These are phyloP conservation scores for Forbesichthys agassizii DNA, from an alignment of 2,113 vertebrate species.

Conservation along the genomic window DNA sequence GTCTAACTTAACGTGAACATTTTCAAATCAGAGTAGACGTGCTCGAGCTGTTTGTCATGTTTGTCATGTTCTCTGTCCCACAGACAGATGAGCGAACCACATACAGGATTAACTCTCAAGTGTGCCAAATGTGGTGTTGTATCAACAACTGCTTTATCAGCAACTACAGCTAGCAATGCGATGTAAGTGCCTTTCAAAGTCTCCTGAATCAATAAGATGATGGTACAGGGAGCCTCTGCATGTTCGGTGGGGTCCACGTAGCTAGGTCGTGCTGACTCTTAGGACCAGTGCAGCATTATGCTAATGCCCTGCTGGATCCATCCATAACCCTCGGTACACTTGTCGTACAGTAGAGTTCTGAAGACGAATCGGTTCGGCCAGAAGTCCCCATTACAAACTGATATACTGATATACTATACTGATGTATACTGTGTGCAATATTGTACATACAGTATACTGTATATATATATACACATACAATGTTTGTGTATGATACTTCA, in stretches of 20 bases:
- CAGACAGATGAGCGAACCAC: slow-evolving; percentile 99
- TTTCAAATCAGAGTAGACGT: slow-evolving; percentile 34
- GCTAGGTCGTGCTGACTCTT: slow-evolving; percentile 14
- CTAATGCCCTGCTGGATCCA: slow-evolving; percentile 16
- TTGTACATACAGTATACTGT: too few relatives aligned
- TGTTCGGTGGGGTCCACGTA: slow-evolving; percentile 39
- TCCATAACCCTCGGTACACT: slow-evolving; percentile 8
- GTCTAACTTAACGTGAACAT: slow-evolving; percentile 48
- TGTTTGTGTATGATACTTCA: too few relatives aligned
- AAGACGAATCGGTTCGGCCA: not conserved
- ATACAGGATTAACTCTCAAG: slow-evolving; percentile 99
- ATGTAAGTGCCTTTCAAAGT: slow-evolving; percentile 90
- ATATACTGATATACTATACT: too few relatives aligned
- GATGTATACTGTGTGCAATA: too few relatives aligned
- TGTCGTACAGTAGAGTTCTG: not conserved
- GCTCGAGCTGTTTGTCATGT: slow-evolving; percentile 57
- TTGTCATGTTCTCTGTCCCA: slow-evolving; percentile 78
- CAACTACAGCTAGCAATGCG: slow-evolving; percentile 99
- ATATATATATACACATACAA: too few relatives aligned
- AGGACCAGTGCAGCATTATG: slow-evolving; percentile 41
- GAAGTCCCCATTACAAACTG: too few relatives aligned
- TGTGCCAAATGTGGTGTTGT: slow-evolving; percentile 99
- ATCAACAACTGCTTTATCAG: slow-evolving; percentile 99
- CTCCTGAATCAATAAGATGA: slow-evolving; percentile 62
- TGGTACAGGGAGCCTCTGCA: slow-evolving; percentile 47